These are phyloP conservation scores for Periplaneta americana DNA, from an alignment of 1,140 invertebrate species.

Conservation along the genomic window DNA sequence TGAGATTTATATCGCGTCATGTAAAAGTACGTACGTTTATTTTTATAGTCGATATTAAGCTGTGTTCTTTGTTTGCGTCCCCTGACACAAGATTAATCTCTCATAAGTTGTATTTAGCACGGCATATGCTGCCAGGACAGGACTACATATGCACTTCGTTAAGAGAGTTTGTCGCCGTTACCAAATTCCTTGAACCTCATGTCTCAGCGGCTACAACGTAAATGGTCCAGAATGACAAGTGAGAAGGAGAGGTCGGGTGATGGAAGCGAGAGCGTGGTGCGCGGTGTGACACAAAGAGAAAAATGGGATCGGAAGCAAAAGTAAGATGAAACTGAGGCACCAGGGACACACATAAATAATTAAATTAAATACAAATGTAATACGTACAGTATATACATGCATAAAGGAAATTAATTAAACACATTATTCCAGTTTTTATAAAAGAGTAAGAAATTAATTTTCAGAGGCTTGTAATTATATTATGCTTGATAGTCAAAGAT, in stretches of 20 bases:
- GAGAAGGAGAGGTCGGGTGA: background rate
- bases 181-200: background rate
- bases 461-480: too few relatives aligned
- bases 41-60: background rate
- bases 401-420: too few relatives aligned
- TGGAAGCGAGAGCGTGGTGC: background rate
- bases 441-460: too few relatives aligned
- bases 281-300: background rate
- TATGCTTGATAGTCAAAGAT: too few relatives aligned
- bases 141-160: background rate
- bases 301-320: background rate
- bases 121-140: background rate
- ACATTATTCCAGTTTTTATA: too few relatives aligned
- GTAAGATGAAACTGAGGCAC: background rate
- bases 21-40: too few relatives aligned
- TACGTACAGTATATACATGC: too few relatives aligned
- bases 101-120: background rate
- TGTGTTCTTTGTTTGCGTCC: background rate
- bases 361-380: too few relatives aligned
- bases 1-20: too few relatives aligned
- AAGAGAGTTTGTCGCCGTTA: background rate
- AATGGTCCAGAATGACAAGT: background rate
- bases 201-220: background rate
- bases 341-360: too few relatives aligned
- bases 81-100: background rate